Conservation (phyloP, 2,797 vertebrate genomes). For the Sebastes jordani region DNA sequence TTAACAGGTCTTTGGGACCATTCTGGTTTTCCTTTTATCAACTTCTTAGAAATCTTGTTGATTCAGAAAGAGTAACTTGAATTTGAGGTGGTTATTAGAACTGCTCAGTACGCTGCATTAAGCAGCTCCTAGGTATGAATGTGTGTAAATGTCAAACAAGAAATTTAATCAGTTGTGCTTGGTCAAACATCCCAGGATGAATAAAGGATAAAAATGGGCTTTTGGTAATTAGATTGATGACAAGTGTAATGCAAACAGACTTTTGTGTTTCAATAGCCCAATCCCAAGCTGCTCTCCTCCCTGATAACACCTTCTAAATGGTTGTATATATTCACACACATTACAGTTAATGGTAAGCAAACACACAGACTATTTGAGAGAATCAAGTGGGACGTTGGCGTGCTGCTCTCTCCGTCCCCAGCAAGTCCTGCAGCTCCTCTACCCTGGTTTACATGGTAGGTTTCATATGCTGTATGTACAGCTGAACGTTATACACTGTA, state of each 20-base stretch:
- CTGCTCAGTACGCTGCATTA: not conserved
- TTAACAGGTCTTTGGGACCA: not conserved
- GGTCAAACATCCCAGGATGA: not conserved
- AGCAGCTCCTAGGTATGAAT: not conserved
- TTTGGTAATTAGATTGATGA: not conserved
- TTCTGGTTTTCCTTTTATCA: not conserved
- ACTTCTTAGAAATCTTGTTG: not conserved
- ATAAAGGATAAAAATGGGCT: not conserved
- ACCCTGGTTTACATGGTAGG: not conserved
- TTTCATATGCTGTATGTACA: not conserved
- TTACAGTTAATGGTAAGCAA: not conserved
- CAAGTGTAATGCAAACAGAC: not conserved
- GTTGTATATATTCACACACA: not conserved
- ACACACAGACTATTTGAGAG: not conserved
- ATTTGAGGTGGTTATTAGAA: not conserved
- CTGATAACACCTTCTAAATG: not conserved
- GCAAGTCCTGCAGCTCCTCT: conserved; percentile 10
- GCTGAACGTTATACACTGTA: not conserved
- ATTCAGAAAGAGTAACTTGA: not conserved
- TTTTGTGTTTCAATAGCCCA: not conserved
- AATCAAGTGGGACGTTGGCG: conserved; percentile 17
- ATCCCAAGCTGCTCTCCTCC: not conserved
- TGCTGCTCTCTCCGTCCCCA: conserved; percentile 10
- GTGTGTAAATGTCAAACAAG: not conserved
- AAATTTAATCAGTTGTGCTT: not conserved